Evolutionary conservation across 2,113 vertebrate species (phyloP), one percentile per base, ranked within the genome.

Genomic region (Nesogale talazaci): DNA sequence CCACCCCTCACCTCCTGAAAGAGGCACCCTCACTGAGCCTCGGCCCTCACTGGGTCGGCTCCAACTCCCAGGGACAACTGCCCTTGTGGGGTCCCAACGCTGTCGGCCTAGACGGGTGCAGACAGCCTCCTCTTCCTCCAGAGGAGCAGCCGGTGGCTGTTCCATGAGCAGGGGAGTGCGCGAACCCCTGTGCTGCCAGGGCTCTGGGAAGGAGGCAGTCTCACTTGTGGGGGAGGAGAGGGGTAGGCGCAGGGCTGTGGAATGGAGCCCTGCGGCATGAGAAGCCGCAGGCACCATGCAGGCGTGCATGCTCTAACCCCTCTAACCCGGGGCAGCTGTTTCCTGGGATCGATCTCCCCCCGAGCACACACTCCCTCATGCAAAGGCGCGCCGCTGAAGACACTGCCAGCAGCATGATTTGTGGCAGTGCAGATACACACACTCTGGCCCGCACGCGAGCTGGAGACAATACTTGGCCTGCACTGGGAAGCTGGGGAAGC

Each of bases 1-100:
- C 81, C 7, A 4, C 8, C 86, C 81, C 34, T 86, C 79, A 89
- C 67, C 91, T 92, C 96, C 93, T 19, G 42, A 38, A 82, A 63
- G 42, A 22, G 52, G 59, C 80, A 70, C 67, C 19, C 70, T 3
- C 20, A 36, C 34, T 34, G 20, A 72, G 36, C 69, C 65, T 4
- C 6, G 29, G 65, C 65, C 10, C 2, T 61, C 59, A 61, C 22
- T 52, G 46, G 14, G 65, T 16, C 9, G 29, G 31, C 15, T 69
- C 25, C 10, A 27, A 10, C 65, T 69, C 65, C 1, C 31, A 69
- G 34, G 17, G 19, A 8, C 10, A 31, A 67, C 27, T 2, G 65
- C 65, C 29, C 29, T 3, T 31, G 23, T 9, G 15, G 63, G 65
- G 4, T 67, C 7, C 65, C 65, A 67, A 67, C 11, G 63, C 63